Conservation (phyloP, 2,797 vertebrate genomes). For the Diplodus sargus region DNA sequence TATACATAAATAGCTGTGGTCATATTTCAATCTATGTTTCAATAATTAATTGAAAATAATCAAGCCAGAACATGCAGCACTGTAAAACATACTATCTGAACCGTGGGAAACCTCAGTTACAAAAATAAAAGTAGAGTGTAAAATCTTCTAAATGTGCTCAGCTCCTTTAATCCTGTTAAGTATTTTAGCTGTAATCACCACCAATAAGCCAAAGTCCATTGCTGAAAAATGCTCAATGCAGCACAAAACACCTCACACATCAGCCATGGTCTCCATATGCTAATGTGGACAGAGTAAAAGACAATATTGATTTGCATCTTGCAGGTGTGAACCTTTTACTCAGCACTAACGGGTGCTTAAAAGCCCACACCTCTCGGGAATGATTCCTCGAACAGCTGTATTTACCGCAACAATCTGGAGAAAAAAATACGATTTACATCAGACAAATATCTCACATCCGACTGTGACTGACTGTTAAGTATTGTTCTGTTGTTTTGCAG, state of each 20-base stretch:
- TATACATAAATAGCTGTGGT: not conserved
- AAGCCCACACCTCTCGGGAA: slow-evolving; percentile 7
- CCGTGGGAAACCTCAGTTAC: not conserved
- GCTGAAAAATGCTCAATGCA: not conserved
- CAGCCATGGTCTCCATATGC: slow-evolving; percentile 1
- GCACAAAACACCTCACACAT: slow-evolving; percentile 7
- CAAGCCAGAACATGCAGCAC: not conserved
- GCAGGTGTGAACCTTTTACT: slow-evolving; percentile 33
- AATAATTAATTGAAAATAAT: slow-evolving; percentile 1
- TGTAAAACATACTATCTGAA: slow-evolving; percentile 12
- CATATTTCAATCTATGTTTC: not conserved
- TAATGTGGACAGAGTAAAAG: slow-evolving; percentile 1
- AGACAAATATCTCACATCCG: not conserved
- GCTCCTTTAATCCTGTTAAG: slow-evolving; percentile 24
- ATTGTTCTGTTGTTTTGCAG: not conserved
- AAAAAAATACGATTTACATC: not conserved
- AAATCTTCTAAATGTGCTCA: slow-evolving; percentile 25
- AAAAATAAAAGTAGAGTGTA: not conserved
- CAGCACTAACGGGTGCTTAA: slow-evolving; percentile 6
- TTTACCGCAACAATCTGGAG: not conserved
- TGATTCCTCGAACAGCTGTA: not conserved
- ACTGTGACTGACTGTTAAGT: not conserved
- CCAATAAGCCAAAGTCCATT: slow-evolving; percentile 1
- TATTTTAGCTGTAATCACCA: slow-evolving; percentile 39
- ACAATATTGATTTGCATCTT: slow-evolving; percentile 38